phyloP scores from a whole-genome alignment of 2,797 vertebrate species.

The Podarcis lilfordi region DNA sequence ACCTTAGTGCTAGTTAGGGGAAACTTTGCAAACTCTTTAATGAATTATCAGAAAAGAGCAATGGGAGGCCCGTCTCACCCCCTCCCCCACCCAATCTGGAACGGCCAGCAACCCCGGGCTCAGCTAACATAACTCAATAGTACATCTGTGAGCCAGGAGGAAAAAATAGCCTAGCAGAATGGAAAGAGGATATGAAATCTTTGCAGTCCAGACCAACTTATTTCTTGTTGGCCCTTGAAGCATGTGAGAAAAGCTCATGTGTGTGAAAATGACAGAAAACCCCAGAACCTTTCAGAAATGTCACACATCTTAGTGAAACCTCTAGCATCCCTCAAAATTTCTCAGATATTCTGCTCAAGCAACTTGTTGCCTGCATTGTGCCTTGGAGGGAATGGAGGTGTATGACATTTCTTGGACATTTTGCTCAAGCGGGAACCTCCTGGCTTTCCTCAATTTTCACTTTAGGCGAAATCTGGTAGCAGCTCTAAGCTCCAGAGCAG shows the following conservation, averaged over 20 bases:
- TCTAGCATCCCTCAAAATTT: background rate
- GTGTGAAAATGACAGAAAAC: too few relatives aligned
- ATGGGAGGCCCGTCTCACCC: background rate
- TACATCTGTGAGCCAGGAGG: background rate
- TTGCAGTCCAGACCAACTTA: background rate
- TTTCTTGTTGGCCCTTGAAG: background rate
- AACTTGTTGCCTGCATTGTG: background rate
- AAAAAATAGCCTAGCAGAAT: background rate
- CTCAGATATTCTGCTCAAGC: background rate
- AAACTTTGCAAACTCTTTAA: background rate
- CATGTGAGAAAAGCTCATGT: rapidly evolving
- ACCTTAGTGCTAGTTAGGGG: background rate
- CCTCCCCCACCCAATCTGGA: background rate
- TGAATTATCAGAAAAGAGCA: background rate
- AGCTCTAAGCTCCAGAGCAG: background rate
- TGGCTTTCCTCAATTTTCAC: background rate
- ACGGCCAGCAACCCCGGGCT: background rate
- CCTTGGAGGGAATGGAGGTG: background rate
- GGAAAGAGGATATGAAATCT: background rate
- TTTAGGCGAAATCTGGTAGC: background rate
- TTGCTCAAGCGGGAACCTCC: background rate
- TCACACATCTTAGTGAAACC: background rate
- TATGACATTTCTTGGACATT: background rate
- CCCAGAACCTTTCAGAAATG: background rate
- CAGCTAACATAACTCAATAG: background rate